phyloP scores from a whole-genome alignment of 2,888 invertebrate species.

The Cantharis rufa region DNA sequence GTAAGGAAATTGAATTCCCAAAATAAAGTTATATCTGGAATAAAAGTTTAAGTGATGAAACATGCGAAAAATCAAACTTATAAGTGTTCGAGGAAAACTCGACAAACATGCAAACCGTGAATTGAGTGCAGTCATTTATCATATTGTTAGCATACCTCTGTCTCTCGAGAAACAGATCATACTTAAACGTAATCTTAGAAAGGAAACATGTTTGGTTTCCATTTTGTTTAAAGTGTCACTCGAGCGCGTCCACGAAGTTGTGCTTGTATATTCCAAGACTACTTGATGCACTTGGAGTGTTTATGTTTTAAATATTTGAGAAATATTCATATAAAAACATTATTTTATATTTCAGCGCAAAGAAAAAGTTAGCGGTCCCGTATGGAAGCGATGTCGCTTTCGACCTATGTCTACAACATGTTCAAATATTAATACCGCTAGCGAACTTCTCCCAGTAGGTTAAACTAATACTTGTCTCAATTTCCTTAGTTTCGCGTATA shows the following conservation, averaged over 20 bases:
- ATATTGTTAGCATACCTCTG: constrained; percentile 38
- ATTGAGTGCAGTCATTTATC: constrained; percentile 42
- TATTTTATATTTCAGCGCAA: constrained; percentile 17
- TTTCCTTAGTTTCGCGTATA: not conserved
- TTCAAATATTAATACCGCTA: not conserved
- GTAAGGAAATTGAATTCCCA: constrained; percentile 6
- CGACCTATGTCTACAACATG: constrained; percentile 5
- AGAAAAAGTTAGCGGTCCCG: constrained; percentile 1
- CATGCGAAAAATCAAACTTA: constrained; percentile 15
- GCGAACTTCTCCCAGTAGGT: not conserved
- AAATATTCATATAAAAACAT: constrained; percentile 22
- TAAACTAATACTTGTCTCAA: constrained; percentile 7
- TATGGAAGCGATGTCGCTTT: constrained; percentile 6
- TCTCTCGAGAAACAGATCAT: constrained; percentile 42
- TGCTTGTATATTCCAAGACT: constrained; percentile 19
- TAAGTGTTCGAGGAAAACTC: constrained; percentile 13
- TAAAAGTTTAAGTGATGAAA: not conserved
- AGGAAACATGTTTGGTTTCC: constrained; percentile 43
- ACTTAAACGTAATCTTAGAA: constrained; percentile 45
- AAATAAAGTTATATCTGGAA: not conserved
- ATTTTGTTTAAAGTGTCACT: constrained; percentile 37
- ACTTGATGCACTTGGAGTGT: constrained; percentile 10
- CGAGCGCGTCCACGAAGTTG: constrained; percentile 18
- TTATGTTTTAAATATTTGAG: constrained; percentile 24
- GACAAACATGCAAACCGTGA: constrained; percentile 39